A percentile compares a stretch with the other conserved stretches of the same genome.
Evolutionary conservation across 1,140 invertebrate species (phyloP).

Genomic region (Epicauta chinensis): DNA sequence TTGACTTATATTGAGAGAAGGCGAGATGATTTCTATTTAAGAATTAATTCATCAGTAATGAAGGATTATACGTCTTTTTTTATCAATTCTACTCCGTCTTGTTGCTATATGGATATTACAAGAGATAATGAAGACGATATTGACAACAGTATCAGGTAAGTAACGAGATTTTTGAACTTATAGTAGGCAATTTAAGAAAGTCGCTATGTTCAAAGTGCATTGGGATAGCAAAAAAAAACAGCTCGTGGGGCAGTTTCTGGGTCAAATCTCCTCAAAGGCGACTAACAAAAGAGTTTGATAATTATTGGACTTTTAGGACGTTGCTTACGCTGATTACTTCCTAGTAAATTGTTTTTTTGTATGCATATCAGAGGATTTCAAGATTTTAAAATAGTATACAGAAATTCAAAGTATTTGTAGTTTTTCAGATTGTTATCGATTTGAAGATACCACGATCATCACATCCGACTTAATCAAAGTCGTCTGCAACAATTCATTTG

Average conservation of each 20-base stretch:
- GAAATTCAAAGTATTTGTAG: slow-evolving; percentile 34
- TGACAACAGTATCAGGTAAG: slow-evolving; percentile 23
- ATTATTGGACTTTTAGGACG: too few relatives aligned
- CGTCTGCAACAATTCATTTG: slow-evolving; percentile 34
- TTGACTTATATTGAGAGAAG: slow-evolving; percentile 27
- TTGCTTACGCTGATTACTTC: too few relatives aligned
- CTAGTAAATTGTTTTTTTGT: too few relatives aligned
- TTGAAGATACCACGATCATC: slow-evolving; percentile 38
- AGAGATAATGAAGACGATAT: slow-evolving; percentile 17
- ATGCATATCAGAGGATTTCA: too few relatives aligned
- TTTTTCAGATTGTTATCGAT: slow-evolving; percentile 41
- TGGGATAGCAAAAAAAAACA: too few relatives aligned
- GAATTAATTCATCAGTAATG: slow-evolving; percentile 21
- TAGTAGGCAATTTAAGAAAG: too few relatives aligned
- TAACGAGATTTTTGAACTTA: slow-evolving; percentile 3
- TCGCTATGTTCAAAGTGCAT: too few relatives aligned
- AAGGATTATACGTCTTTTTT: slow-evolving; percentile 14
- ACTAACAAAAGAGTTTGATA: too few relatives aligned
- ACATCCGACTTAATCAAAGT: slow-evolving; percentile 43
- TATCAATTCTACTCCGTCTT: slow-evolving; percentile 9
- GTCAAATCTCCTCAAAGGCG: too few relatives aligned
- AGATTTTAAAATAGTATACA: too few relatives aligned
- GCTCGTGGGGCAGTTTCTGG: too few relatives aligned
- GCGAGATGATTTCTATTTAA: slow-evolving; percentile 16
- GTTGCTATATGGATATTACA: slow-evolving; percentile 30